Base-by-base conservation (phyloP, 1,140 invertebrate genomes). In the Colletes gigas region DNA sequence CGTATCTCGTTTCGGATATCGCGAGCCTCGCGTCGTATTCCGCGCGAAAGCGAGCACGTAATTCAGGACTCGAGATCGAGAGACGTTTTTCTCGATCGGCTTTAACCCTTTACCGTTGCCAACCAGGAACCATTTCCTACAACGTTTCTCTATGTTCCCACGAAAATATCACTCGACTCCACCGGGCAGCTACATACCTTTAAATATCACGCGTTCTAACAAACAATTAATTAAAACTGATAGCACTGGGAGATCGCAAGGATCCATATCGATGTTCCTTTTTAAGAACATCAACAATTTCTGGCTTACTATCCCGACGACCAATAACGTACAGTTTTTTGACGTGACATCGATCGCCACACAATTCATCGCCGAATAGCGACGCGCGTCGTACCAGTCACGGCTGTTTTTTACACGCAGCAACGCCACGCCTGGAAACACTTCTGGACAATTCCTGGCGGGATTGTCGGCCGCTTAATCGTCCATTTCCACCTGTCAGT, bases 401-500 rank as follows among this genome's bases (percentile, higher is more conserved):
- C 44, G 44, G 9, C 9, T 47, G 44, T 3, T 50, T 78, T 66
- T 55, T 44, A 12, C 9, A 50, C 19, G 50, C 9, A 7, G 7
- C 4, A 41, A 30, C 67, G 12, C 67, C 15, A 3, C 7, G 17
- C 3, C 74, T 83, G 84, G 84, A 44, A 86, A 86, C 87, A 83
- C 80, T 88, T 85, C 79, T 63, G 81, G 85, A 87, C 88, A 88
- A 90, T 89, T 86, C 89, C 89, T 89, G 65, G 83, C 63, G 83
- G 85, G 78, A 90, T 90, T 85, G 86, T 89, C 86, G 83, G 82
- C 82, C 83, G 68, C 84, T 85, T 90, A 90, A 91, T 91, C 90
- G 87, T 92, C 90, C 88, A 90, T 91, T 91, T 91, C 89, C 90
- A 92, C 91, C 89, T 91, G 90, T 91, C 91, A 92, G 84, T 88